Conservation (phyloP, 2,797 vertebrate genomes). For the Diplodus sargus region DNA sequence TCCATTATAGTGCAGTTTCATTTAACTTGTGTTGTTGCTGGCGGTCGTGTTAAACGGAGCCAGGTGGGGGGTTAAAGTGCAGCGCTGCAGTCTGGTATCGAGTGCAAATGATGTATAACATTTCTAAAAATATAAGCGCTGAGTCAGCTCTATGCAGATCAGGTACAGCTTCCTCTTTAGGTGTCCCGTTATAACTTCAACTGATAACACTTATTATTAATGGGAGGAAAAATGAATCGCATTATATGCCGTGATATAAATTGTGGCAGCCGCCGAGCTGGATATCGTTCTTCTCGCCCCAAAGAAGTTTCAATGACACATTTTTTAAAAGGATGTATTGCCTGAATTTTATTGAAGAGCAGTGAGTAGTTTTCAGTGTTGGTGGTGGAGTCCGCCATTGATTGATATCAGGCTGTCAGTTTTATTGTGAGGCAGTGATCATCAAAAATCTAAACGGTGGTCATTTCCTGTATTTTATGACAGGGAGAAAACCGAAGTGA, state of each 20-base stretch:
- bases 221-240: neutral
- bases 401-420: no score
- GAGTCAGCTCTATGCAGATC: slow-evolving; percentile 36
- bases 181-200: neutral
- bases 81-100: neutral
- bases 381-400: no score
- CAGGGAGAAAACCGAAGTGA: no score
- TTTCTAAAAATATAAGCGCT: slow-evolving; percentile 27
- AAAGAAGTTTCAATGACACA: neutral
- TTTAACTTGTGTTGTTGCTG: neutral
- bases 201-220: slow-evolving; percentile 15
- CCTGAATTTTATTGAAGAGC: no score
- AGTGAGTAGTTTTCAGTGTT: no score
- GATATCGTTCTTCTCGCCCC: neutral
- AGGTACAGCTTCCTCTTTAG: slow-evolving; percentile 5
- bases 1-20: neutral
- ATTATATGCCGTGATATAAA: neutral
- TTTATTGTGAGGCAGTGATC: no score
- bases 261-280: neutral
- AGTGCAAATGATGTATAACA: slow-evolving; percentile 12
- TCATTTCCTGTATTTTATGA: no score
- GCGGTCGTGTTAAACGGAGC: no score
- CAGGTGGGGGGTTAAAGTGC: neutral
- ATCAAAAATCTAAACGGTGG: no score
- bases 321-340: neutral